Percentiles rank a stretch among this genome's conserved stretches.
Conservation (phyloP, 2,113 vertebrate genomes). For the Peucedramus taeniatus region DNA sequence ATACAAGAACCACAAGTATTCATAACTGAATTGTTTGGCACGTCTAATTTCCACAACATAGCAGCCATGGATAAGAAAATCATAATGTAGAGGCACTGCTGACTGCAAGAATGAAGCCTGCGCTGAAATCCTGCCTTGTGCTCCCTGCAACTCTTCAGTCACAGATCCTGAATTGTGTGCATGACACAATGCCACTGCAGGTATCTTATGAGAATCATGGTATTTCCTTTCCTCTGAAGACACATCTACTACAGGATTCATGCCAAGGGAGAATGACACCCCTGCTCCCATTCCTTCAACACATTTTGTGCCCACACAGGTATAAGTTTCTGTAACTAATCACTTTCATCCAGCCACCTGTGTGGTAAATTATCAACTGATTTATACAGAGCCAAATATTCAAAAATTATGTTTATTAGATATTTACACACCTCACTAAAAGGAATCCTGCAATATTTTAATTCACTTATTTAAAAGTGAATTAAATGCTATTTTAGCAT, state of each 20-base stretch:
- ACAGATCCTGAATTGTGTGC: accelerated
- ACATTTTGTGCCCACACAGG: accelerated
- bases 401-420: neutral
- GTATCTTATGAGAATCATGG: neutral
- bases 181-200: neutral
- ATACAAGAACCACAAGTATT: neutral
- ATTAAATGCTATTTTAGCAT: neutral
- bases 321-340: neutral
- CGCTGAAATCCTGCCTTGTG: neutral
- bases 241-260: neutral
- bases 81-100: neutral
- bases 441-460: neutral
- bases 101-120: neutral
- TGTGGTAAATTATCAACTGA: neutral
- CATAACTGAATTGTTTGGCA: neutral
- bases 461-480: neutral
- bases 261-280: neutral
- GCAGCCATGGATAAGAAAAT: neutral
- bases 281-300: neutral
- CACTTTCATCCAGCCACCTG: neutral
- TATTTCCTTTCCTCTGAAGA: neutral
- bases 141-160: neutral
- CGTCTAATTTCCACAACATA: neutral
- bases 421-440: neutral
- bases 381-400: neutral